These are phyloP conservation scores for Ochlodes sylvanus DNA, from an alignment of 2,888 invertebrate species.

Conservation along the genomic window DNA sequence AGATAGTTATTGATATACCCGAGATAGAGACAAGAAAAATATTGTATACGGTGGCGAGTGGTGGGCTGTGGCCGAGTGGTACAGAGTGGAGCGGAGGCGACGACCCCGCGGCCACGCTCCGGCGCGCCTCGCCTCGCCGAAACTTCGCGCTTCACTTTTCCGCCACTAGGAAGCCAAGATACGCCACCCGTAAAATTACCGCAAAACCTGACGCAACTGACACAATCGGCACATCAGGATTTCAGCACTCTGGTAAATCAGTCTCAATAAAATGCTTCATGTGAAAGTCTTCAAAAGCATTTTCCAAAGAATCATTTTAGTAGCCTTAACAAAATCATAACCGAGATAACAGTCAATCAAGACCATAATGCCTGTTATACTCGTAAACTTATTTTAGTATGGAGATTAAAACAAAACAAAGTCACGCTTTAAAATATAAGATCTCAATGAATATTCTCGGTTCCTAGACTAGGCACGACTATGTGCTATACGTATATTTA, in stretches of 20 bases:
- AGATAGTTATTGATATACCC: no score
- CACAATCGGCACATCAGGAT: constrained; percentile 24
- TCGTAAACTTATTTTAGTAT: constrained; percentile 32
- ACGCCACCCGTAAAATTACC: constrained; percentile 80
- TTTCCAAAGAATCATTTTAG: background rate
- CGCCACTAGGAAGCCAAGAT: constrained; percentile 72
- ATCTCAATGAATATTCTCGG: constrained; percentile 16
- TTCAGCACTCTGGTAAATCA: no score
- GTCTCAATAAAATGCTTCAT: background rate
- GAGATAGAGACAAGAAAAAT: background rate
- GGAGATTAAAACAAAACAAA: constrained; percentile 26
- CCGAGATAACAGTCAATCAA: constrained; percentile 16
- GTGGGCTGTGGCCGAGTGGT: constrained; percentile 42
- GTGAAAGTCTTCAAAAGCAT: background rate
- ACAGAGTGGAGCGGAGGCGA: constrained; percentile 60
- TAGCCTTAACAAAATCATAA: constrained; percentile 5
- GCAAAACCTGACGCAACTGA: constrained; percentile 74
- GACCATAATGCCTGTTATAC: background rate
- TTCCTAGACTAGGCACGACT: constrained; percentile 24
- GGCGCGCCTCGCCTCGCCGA: constrained; percentile 71
- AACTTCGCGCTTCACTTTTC: constrained; percentile 84
- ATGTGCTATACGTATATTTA: constrained; percentile 30
- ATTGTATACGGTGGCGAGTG: constrained; percentile 37
- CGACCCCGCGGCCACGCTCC: constrained; percentile 71
- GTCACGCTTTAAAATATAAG: constrained; percentile 30